Conservation (phyloP, 92 coral and sea anemone genomes). For the Phymanthus crucifer region DNA sequence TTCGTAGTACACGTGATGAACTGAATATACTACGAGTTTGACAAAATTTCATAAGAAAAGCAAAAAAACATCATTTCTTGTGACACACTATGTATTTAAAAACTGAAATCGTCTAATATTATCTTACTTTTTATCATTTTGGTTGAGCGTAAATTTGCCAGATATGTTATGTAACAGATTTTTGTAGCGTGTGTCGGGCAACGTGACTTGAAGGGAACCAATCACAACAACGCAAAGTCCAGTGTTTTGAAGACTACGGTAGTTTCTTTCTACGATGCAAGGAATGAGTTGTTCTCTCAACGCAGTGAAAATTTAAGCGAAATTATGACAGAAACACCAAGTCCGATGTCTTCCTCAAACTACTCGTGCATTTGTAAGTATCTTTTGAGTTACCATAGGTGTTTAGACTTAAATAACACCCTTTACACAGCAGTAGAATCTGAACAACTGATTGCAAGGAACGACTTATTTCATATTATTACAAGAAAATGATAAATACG, state of each 20-base stretch:
- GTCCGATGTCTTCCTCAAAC: conserved; percentile 29
- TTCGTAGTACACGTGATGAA: neutral
- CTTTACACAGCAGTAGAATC: neutral
- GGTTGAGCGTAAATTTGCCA: neutral
- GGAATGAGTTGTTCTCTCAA: neutral
- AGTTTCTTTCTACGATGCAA: neutral
- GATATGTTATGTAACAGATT: neutral
- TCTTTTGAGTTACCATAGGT: neutral
- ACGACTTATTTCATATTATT: neutral
- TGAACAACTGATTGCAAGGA: too few species aligned
- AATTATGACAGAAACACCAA: conserved; percentile 20
- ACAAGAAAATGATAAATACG: too few species aligned
- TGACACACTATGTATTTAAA: neutral
- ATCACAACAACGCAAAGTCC: neutral
- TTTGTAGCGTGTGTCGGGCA: neutral
- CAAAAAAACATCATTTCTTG: neutral
- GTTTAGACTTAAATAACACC: neutral
- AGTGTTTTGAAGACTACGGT: neutral
- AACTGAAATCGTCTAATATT: neutral
- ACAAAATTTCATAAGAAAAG: neutral
- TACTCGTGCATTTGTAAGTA: conserved; percentile 32
- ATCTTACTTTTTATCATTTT: neutral
- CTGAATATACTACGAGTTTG: neutral
- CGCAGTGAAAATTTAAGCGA: neutral
- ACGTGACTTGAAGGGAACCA: neutral